Evolutionary conservation across 2,797 vertebrate species (phyloP).

Genomic region (Notolepis coatsorum): DNA sequence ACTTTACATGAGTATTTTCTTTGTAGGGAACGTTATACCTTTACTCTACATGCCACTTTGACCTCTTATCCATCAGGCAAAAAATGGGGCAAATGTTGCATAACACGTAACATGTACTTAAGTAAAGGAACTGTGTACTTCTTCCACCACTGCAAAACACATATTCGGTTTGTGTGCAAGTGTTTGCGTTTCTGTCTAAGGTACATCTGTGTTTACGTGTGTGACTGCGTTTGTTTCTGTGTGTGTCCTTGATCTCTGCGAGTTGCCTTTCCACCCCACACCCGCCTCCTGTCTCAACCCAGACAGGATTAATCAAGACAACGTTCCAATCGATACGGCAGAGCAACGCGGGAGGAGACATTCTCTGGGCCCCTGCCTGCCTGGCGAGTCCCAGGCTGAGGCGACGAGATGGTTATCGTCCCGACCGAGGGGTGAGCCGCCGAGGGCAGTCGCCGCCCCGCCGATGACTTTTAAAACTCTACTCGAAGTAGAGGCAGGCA

Average conservation of each 20-base stretch:
- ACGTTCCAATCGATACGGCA: constrained; percentile 47
- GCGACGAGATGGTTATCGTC: constrained; percentile 66
- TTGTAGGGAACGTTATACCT: too few species aligned
- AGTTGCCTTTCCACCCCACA: not conserved
- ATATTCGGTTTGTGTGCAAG: not conserved
- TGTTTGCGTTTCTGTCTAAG: not conserved
- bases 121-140: too few species aligned
- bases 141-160: too few species aligned
- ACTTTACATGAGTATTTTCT: too few species aligned
- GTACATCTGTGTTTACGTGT: not conserved
- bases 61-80: too few species aligned
- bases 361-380: constrained; percentile 20
- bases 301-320: constrained; percentile 50
- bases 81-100: too few species aligned
- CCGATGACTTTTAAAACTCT: constrained; percentile 53
- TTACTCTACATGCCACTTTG: too few species aligned
- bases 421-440: constrained; percentile 61
- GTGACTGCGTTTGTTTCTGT: not conserved
- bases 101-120: too few species aligned
- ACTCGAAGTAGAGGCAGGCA: constrained; percentile 58
- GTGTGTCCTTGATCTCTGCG: constrained; percentile 12
- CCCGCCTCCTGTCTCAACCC: constrained; percentile 15
- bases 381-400: constrained; percentile 15
- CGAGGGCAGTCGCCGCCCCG: constrained; percentile 25
- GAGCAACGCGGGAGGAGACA: constrained; percentile 1